Conservation (phyloP, 2,888 invertebrate species). For the Cosmopolites sordidus region DNA sequence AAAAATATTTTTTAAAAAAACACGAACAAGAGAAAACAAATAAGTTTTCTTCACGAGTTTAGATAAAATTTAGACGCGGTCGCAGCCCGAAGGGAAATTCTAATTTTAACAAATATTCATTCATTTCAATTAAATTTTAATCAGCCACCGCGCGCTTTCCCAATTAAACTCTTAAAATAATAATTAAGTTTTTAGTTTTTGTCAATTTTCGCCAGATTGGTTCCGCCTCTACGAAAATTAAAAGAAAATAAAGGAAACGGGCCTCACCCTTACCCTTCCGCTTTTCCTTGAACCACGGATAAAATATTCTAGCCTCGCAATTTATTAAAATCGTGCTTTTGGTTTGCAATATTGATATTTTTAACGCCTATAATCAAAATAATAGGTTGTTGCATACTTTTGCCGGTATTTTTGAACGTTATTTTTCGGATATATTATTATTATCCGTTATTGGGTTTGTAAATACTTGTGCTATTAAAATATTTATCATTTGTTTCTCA, state of each 20-base stretch:
- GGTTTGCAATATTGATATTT: no score
- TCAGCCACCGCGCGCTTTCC: constrained; percentile 41
- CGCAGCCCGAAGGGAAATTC: constrained; percentile 37
- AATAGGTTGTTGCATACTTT: no score
- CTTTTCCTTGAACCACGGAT: no score
- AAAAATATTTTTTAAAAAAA: no score
- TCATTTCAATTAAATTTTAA: constrained; percentile 51
- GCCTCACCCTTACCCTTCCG: neutral
- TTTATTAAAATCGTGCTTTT: no score
- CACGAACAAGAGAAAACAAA: neutral
- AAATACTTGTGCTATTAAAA: no score
- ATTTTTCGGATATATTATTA: no score
- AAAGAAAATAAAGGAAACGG: constrained; percentile 1
- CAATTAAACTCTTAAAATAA: constrained; percentile 46
- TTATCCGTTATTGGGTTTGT: no score
- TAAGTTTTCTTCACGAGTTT: constrained; percentile 19
- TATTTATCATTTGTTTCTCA: no score
- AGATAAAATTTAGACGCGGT: constrained; percentile 13
- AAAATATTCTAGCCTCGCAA: no score
- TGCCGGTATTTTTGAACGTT: no score
- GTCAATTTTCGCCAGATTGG: constrained; percentile 25
- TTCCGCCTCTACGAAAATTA: constrained; percentile 1
- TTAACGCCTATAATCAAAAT: no score
- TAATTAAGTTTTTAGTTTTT: constrained; percentile 44
- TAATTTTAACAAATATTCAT: constrained; percentile 50